Base-by-base conservation (phyloP, 2,888 invertebrate species). In the Hemicrepidius hirtus region DNA sequence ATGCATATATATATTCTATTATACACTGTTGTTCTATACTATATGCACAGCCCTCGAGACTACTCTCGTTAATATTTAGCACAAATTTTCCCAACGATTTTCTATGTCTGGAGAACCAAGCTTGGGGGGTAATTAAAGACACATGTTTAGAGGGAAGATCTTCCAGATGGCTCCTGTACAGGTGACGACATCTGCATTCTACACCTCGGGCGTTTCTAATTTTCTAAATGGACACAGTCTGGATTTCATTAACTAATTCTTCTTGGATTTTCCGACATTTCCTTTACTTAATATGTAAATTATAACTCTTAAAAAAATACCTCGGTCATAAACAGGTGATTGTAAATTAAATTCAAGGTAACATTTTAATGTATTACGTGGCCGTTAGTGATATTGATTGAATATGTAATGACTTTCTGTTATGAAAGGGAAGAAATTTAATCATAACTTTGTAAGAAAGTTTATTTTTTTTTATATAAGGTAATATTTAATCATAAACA, bases 191-290 rank as follows among this genome's bases (percentile, higher is more conserved):
- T 57, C 57, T 57, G 57, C 37, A 13, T 40, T 40, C 37, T 40
- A 20, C 57, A 40, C 37, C 57, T 57, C n/a, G n/a, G 57, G 12
- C 3, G 10, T 35, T 32, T 10, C 37, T 40, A 57, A 57, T 57
- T 37, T 20, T 57, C 37, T 57, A 40, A n/a, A 57, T 57, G 57
- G 57, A 18, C 20, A 2, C 28, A 13, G 53, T 28, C 53, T 53
- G 53, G 32, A 53, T 53, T 53, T 32, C 53, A 28, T 53, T 53
- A 53, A n/a, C 53, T 53, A 53, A 53, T 53, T 53, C 53, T 53
- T 53, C 13, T 1, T 4, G 3, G 32, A 28, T 13, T 24, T 53
- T 5, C 6, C 28, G 1, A 4, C 46, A 3, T 3, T 46, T 9
- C 1, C 1, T 18, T 18, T 20, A 0, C 0, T 18, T 10, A 46